Evolutionary conservation across 2,888 invertebrate species (phyloP).

Genomic region (Xylocampa areola): DNA sequence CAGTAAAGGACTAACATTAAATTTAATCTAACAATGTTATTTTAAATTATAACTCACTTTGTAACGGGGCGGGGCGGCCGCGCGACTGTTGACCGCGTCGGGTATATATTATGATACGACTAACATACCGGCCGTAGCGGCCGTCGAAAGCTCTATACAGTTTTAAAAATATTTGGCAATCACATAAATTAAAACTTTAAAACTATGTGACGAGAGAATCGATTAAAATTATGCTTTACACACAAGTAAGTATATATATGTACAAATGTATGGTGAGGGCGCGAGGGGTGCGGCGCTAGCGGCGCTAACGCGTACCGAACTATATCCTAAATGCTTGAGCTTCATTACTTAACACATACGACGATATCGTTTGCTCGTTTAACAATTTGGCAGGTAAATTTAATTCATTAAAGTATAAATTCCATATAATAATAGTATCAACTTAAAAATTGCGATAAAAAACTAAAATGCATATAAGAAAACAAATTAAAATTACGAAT

Average conservation of each 20-base stretch:
- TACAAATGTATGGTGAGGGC: conserved; percentile 70
- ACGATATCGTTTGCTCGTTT: conserved; percentile 82
- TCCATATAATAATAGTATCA: conserved; percentile 78
- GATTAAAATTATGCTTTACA: conserved; percentile 89
- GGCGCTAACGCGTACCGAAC: conserved; percentile 61
- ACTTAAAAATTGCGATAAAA: conserved; percentile 87
- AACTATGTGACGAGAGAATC: conserved; percentile 89
- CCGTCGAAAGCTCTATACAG: conserved; percentile 82
- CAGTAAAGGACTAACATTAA: conserved; percentile 90
- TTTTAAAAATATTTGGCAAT: conserved; percentile 89
- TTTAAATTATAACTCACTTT: conserved; percentile 89
- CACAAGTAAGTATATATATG: conserved; percentile 87
- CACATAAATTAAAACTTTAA: conserved; percentile 89
- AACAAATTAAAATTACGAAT: conserved; percentile 89
- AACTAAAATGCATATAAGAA: conserved; percentile 87
- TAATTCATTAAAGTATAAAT: conserved; percentile 86
- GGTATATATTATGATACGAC: conserved; percentile 68
- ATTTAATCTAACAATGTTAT: conserved; percentile 90
- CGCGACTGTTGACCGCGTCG: conserved; percentile 65
- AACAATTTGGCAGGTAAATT: conserved; percentile 88
- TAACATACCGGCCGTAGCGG: conserved; percentile 73
- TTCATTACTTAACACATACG: conserved; percentile 82
- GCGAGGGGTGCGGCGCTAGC: conserved; percentile 76
- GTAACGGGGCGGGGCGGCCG: conserved; percentile 76
- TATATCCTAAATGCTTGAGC: conserved; percentile 88